Percentiles rank a stretch among this genome's conserved stretches.
Evolutionary conservation across 2,797 vertebrate genomes (phyloP).

Genomic region (Amblyraja radiata): DNA sequence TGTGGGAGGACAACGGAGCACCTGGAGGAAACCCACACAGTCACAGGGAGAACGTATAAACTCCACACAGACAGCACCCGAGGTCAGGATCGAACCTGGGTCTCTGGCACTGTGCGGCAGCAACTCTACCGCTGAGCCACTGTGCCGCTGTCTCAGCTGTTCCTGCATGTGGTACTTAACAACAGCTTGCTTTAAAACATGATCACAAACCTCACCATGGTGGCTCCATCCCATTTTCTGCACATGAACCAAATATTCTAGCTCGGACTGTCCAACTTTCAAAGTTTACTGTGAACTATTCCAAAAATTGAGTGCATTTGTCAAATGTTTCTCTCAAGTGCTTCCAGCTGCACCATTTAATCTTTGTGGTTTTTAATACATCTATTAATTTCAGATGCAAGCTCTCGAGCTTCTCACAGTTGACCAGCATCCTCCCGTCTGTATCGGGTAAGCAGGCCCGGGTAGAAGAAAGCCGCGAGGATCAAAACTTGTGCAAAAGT

Average conservation of each 20-base stretch:
- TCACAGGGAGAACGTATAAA: too few relatives aligned
- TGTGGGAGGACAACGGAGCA: too few relatives aligned
- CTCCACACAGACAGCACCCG: too few relatives aligned
- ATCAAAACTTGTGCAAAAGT: neutral
- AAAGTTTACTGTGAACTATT: neutral
- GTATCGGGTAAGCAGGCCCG: neutral
- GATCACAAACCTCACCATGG: neutral
- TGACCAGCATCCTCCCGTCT: neutral
- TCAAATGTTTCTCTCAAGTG: neutral
- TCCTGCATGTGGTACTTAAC: neutral
- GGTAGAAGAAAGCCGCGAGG: neutral
- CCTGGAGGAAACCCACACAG: too few relatives aligned
- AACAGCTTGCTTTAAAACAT: slow-evolving; percentile 5
- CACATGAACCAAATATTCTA: neutral
- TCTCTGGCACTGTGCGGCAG: too few relatives aligned
- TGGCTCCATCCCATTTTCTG: neutral
- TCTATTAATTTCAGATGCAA: neutral
- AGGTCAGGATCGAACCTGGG: too few relatives aligned
- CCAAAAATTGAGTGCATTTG: neutral
- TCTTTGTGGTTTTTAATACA: neutral
- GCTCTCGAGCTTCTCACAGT: neutral
- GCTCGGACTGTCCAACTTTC: neutral
- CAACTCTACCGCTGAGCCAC: too few relatives aligned
- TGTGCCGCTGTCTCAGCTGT: neutral
- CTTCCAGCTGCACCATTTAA: slow-evolving; percentile 4